Evolutionary conservation across 2,888 invertebrate genomes (phyloP), one percentile per base, ranked within the genome.

Genomic region (Frankliniella fusca): DNA sequence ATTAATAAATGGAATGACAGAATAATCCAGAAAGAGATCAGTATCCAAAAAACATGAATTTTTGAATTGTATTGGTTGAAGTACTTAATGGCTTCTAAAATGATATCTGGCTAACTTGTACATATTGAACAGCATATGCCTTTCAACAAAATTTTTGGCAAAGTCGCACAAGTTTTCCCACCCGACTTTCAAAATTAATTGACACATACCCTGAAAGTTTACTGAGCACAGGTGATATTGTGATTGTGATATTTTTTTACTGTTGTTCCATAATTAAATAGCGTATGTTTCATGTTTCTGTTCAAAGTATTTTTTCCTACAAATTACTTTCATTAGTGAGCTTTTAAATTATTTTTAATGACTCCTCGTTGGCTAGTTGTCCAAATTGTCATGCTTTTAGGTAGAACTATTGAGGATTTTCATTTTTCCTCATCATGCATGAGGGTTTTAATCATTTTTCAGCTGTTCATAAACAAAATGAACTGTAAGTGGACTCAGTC

Each of bases 161-260:
- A 61, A 61, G 61, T 61, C 18, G 61, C 61, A 61, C 61, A 61
- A 61, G n/a, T 61, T 38, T 38, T 18, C 61, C 61, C 18, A 61
- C 20, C 61, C 18, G 61, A 61, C 7, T 61, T 61, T 20, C 61
- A 18, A 11, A 61, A 61, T 20, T 61, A 61, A 54, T 20, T 61
- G 15, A n/a, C 61, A 61, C 61, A 27, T 9, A 76, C 27, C 27
- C 70, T 27, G 27, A 23, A 11, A 27, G 12, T 76, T 27, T 27
- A 76, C 27, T 23, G 27, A 76, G 23, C 27, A 27, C 70, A 23
- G 70, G 70, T 76, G 70, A 76, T 76, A 27, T 76, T 76, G 12
- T 27, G 9, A 76, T 76, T 76, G 70, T 76, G 70, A 76, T 76
- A 76, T 76, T 76, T 61, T 61, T 61, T 7, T 20, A 61, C 18